These are phyloP conservation scores for Tragelaphus strepsiceros DNA, from an alignment of 2,113 vertebrate species.

Conservation along the genomic window DNA sequence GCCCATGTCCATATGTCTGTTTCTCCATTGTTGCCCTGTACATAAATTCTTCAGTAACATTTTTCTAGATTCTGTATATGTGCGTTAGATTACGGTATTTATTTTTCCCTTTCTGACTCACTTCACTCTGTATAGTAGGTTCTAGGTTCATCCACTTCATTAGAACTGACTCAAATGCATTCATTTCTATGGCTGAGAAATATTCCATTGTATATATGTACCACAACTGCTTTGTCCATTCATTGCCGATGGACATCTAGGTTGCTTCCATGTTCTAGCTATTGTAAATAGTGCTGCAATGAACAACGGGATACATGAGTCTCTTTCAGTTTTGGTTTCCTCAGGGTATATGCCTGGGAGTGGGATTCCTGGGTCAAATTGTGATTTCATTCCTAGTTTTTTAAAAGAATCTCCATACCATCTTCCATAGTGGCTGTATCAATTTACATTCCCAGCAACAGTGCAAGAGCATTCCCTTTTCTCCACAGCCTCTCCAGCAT, in stretches of 20 bases:
- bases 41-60: neutral
- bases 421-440: neutral
- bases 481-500: neutral
- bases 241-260: neutral
- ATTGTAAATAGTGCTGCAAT: neutral
- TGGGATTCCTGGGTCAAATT: neutral
- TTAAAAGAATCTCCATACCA: neutral
- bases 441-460: neutral
- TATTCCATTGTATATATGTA: neutral
- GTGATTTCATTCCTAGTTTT: neutral
- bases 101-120: neutral
- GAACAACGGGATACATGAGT: neutral
- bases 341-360: neutral
- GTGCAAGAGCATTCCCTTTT: neutral
- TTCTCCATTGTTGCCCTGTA: neutral
- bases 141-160: neutral
- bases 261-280: neutral
- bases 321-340: neutral
- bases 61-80: neutral
- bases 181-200: neutral
- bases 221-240: neutral
- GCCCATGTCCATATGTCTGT: neutral
- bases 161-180: neutral
- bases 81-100: neutral
- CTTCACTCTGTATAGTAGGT: neutral